These are phyloP conservation scores for Drosophila subquinaria DNA, from an alignment of 2,888 invertebrate species.

Conservation along the genomic window DNA sequence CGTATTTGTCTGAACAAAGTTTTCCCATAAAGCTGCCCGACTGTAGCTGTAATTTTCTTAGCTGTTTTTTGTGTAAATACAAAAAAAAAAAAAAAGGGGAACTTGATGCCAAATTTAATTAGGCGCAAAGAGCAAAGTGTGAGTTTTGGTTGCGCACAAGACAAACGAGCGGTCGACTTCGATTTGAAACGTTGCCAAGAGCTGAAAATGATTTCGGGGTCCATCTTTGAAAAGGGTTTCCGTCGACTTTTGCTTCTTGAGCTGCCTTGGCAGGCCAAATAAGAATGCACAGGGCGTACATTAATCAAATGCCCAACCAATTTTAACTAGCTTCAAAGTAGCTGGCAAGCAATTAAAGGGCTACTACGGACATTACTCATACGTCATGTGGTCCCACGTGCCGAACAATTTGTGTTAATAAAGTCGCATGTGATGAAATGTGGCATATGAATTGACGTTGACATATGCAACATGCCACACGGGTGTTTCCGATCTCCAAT, in stretches of 20 bases:
- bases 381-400: constrained; percentile 54
- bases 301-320: constrained; percentile 76
- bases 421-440: constrained; percentile 49
- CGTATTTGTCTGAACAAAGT: constrained; percentile 70
- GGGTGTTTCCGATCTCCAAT: not conserved
- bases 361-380: constrained; percentile 62
- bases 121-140: constrained; percentile 74
- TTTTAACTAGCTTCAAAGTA: constrained; percentile 49
- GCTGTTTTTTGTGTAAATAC: constrained; percentile 21
- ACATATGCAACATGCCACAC: constrained; percentile 29
- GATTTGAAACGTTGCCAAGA: constrained; percentile 78
- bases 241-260: constrained; percentile 50
- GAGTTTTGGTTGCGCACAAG: constrained; percentile 58
- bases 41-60: constrained; percentile 61
- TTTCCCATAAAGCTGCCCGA: constrained; percentile 54
- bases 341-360: constrained; percentile 37
- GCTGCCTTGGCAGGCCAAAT: constrained; percentile 32
- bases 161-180: constrained; percentile 81
- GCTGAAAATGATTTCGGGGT: constrained; percentile 64
- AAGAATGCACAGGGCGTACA: constrained; percentile 56
- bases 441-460: constrained; percentile 44
- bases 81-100: constrained; percentile 64
- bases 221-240: constrained; percentile 73
- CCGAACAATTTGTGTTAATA: constrained; percentile 43
- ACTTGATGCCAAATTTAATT: constrained; percentile 82